Conservation (phyloP, 2,113 vertebrate genomes). For the Tragelaphus scriptus region DNA sequence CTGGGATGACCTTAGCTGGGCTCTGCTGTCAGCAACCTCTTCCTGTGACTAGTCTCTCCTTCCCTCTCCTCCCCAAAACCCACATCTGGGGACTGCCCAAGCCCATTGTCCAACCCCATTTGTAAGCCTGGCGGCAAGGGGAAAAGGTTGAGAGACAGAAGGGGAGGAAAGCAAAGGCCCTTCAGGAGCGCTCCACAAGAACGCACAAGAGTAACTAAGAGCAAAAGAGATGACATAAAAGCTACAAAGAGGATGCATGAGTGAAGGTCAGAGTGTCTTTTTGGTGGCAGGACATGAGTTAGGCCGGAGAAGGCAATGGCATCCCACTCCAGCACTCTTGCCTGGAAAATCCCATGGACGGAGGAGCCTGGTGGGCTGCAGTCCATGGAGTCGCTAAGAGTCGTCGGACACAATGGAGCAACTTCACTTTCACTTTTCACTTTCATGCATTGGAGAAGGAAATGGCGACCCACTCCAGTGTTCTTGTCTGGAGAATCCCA, state of each 20-base stretch:
- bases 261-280: background rate
- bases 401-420: too few relatives aligned
- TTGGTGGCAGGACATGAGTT: background rate
- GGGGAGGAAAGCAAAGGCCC: background rate
- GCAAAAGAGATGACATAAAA: background rate
- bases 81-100: background rate
- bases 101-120: background rate
- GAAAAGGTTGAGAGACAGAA: background rate
- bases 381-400: too few relatives aligned
- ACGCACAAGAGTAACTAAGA: slow-evolving; percentile 2
- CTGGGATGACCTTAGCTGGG: background rate
- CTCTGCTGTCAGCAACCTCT: background rate
- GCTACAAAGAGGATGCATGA: background rate
- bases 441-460: too few relatives aligned
- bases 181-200: background rate
- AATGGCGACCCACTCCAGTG: too few relatives aligned
- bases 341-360: too few relatives aligned
- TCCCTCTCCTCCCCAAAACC: background rate
- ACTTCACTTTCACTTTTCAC: too few relatives aligned
- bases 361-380: too few relatives aligned
- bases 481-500: too few relatives aligned
- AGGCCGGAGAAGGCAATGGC: background rate
- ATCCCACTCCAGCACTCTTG: too few relatives aligned
- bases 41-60: background rate
- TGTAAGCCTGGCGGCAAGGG: background rate